Evolutionary conservation across 2,113 vertebrate species (phyloP).

Genomic region (Sprattus sprattus): DNA sequence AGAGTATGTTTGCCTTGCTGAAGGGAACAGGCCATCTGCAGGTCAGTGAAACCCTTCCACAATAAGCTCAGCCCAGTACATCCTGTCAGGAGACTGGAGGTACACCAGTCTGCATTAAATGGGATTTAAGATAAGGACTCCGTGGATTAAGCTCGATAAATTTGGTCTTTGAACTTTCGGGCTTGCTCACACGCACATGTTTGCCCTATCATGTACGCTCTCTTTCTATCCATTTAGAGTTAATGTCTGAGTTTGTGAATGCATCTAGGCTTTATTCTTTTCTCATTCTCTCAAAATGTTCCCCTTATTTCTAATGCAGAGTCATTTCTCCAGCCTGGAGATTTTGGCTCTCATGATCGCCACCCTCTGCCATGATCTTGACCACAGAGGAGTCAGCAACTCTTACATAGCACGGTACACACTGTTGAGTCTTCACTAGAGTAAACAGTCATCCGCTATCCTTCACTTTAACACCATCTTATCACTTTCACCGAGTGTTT

Average conservation of each 20-base stretch:
- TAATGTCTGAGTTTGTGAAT: neutral
- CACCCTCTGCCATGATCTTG: conserved; percentile 85
- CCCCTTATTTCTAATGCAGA: conserved; percentile 59
- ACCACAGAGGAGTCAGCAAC: conserved; percentile 92
- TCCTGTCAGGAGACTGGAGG: neutral
- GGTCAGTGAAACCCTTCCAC: conserved; percentile 62
- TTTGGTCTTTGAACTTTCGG: neutral
- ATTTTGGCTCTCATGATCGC: conserved; percentile 85
- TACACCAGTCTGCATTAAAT: neutral
- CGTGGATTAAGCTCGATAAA: neutral
- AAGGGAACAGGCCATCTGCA: conserved; percentile 80
- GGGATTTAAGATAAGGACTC: neutral
- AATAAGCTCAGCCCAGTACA: neutral
- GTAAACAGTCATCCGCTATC: neutral
- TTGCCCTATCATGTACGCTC: neutral
- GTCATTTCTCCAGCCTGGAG: conserved; percentile 80
- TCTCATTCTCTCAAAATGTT: neutral
- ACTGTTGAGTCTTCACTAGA: neutral
- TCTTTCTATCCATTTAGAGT: neutral
- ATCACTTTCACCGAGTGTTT: neutral
- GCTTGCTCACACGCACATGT: neutral
- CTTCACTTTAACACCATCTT: neutral
- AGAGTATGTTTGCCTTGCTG: conserved; percentile 90
- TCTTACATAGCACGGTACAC: conserved; percentile 86
- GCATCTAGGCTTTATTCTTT: neutral